These are phyloP conservation scores for Megastigmus dorsalis DNA, from an alignment of 2,888 invertebrate genomes.

Conservation along the genomic window DNA sequence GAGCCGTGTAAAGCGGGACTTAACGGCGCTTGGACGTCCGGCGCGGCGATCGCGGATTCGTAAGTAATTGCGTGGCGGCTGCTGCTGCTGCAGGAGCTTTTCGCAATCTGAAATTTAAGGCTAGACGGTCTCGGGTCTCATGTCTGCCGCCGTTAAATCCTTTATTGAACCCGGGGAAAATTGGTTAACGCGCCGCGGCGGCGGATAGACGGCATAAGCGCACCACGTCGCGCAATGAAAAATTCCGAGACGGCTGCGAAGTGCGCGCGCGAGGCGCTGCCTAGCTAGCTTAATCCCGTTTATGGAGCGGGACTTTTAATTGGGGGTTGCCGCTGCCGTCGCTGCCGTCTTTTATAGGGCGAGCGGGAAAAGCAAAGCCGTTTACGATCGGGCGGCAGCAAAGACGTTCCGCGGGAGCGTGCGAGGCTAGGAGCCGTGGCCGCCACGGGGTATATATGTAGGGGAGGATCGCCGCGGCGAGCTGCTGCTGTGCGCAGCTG, in stretches of 20 bases:
- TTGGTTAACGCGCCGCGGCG: constrained; percentile 4
- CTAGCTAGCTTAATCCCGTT: constrained; percentile 37
- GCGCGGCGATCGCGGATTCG: no score
- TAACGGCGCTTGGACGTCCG: no score
- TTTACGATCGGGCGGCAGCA: constrained; percentile 30
- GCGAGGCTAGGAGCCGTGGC: no score
- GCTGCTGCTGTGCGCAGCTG: constrained; percentile 68
- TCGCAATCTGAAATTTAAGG: no score
- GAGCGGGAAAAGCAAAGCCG: constrained; percentile 40
- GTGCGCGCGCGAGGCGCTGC: neutral
- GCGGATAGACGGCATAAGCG: constrained; percentile 15
- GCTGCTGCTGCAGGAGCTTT: no score
- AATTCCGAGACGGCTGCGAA: neutral
- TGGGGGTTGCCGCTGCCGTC: no score
- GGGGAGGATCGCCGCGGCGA: constrained; percentile 43
- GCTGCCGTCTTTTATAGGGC: constrained; percentile 29
- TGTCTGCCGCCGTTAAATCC: neutral
- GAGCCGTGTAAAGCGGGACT: no score
- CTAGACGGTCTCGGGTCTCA: neutral
- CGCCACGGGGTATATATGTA: constrained; percentile 28
- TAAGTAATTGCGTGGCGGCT: no score
- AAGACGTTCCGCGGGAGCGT: constrained; percentile 6
- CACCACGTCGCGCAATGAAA: constrained; percentile 8
- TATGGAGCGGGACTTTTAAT: constrained; percentile 57
- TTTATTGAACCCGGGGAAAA: constrained; percentile 6